These are phyloP conservation scores for Ladona fulva DNA, from an alignment of 1,140 invertebrate genomes.

Conservation along the genomic window DNA sequence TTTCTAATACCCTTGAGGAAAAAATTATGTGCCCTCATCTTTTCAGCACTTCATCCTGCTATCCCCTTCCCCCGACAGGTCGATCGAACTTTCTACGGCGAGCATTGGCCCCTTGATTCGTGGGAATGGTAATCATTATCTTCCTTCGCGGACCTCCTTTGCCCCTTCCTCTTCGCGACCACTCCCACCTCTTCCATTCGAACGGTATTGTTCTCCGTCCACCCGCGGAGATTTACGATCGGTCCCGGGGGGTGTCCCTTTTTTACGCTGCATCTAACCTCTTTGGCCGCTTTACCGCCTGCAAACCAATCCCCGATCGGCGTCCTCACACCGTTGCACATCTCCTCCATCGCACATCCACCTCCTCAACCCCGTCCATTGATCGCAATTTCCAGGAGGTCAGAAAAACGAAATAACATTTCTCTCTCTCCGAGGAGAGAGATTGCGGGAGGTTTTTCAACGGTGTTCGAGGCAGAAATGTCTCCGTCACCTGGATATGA, in stretches of 20 bases:
- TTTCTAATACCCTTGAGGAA: neutral
- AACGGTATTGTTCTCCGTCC: slow-evolving; percentile 7
- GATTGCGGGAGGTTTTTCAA: too few species aligned
- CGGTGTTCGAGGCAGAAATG: too few species aligned
- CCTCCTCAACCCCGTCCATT: too few species aligned
- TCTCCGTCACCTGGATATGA: too few species aligned
- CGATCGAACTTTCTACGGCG: too few species aligned
- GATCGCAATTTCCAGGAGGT: too few species aligned
- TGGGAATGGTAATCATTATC: neutral
- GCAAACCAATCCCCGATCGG: neutral
- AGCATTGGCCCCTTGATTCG: neutral
- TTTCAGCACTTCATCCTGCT: neutral
- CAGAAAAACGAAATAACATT: too few species aligned
- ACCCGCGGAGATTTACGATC: slow-evolving; percentile 5
- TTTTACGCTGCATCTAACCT: neutral
- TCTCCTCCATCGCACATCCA: too few species aligned
- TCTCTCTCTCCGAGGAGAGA: too few species aligned
- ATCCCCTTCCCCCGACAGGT: neutral
- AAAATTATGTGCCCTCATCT: neutral
- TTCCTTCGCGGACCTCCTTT: neutral
- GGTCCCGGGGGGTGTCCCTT: neutral
- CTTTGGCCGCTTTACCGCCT: neutral
- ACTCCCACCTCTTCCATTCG: neutral
- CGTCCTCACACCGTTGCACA: neutral
- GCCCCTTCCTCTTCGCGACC: neutral